Evolutionary conservation across 2,113 vertebrate species (phyloP), one percentile per base, ranked within the genome.

Genomic region (Physeter macrocephalus): DNA sequence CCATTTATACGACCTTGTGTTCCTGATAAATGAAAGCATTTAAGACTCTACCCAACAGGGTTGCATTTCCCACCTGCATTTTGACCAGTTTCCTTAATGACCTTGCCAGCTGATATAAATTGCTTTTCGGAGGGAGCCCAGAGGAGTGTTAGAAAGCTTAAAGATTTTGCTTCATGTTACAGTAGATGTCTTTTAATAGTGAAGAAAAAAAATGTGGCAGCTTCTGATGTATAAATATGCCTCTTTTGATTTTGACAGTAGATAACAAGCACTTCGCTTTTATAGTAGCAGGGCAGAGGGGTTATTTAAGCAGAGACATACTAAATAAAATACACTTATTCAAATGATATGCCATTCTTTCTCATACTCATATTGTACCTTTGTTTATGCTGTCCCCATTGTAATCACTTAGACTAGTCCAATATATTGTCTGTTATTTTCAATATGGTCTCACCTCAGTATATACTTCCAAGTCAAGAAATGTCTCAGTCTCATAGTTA

Each of bases 91-190:
- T 95, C 95, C 52, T 95, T 96, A 96, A 97, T 94, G 96, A 96
- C 77, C 66, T 82, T 97, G 94, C 61, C 88, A 97, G 66, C 36
- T 93, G 81, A 93, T 93, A 95, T 64, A 97, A 97, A 97, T 96
- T 96, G 88, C 71, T 97, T 96, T 97, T 91, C 94, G 77, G 94
- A 96, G 36, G 36, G 57, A 95, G 34, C 92, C 64, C 86, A 95
- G 52, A 94, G 69, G 80, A 84, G 5, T 88, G 88, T 90, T 93
- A 85, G 81, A 90, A 93, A 96, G 59, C 64, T 94, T 97, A 92
- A 97, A 94, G 93, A 95, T 96, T 98, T 98, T 97, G 75, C 86
- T 97, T 94, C 91, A 81, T 92, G 90, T 96, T 96, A 94, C 43
- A 96, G 77, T 95, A 72, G 90, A 93, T 90, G 77, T 59, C 41